Conservation (phyloP, 2,113 vertebrate genomes). For the Bos indicus region DNA sequence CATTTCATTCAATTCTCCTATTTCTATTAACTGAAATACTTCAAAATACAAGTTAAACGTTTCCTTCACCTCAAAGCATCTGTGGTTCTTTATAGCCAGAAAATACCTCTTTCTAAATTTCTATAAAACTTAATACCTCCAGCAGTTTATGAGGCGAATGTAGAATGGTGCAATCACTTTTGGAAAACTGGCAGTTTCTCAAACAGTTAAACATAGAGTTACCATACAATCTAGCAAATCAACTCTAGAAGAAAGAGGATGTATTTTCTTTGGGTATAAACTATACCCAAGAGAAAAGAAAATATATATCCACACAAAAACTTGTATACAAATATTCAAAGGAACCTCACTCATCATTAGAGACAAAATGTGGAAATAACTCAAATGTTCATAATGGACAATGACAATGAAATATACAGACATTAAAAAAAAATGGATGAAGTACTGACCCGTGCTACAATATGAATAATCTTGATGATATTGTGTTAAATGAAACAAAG, state of each 20-base stretch:
- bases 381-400: not conserved
- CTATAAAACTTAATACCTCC: not conserved
- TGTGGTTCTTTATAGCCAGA: not conserved
- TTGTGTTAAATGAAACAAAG: not conserved
- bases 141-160: not conserved
- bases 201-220: not conserved
- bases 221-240: not conserved
- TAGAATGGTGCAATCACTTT: not conserved
- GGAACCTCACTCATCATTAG: not conserved
- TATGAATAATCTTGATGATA: not conserved
- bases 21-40: not conserved
- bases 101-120: not conserved
- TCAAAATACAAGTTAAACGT: not conserved
- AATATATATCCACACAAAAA: not conserved
- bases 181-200: not conserved
- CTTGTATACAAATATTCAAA: not conserved
- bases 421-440: not conserved
- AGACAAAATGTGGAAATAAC: not conserved
- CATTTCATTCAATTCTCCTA: not conserved
- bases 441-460: not conserved
- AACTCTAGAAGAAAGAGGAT: not conserved
- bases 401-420: not conserved
- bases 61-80: not conserved
- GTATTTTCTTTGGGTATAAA: not conserved
- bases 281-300: not conserved